Conservation (phyloP, 1,140 invertebrate genomes). For the Camponotus pennsylvanicus region DNA sequence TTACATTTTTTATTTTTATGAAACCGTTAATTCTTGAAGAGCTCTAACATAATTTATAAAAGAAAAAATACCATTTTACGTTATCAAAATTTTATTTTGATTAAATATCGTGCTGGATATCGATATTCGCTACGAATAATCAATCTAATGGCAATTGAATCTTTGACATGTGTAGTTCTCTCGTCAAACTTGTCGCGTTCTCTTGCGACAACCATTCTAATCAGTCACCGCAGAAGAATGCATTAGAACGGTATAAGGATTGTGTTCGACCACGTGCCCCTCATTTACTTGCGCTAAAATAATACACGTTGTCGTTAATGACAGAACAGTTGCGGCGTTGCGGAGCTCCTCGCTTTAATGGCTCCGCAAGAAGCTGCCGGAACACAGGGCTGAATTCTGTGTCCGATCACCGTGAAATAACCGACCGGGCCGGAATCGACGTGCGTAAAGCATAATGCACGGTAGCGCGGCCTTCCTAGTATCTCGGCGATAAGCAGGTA, state of each 20-base stretch:
- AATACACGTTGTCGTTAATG: conserved; percentile 49
- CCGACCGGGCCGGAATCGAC: conserved; percentile 49
- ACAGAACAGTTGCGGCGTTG: conserved; percentile 42
- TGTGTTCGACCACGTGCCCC: conserved; percentile 23
- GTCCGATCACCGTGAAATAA: conserved; percentile 69
- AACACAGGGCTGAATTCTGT: conserved; percentile 47
- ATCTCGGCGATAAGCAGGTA: conserved; percentile 56
- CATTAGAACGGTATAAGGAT: neutral
- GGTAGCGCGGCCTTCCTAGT: conserved; percentile 46
- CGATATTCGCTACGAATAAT: neutral
- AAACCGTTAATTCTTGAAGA: conserved; percentile 4
- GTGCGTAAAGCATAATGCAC: conserved; percentile 53
- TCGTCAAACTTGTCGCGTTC: neutral
- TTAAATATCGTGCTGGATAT: neutral
- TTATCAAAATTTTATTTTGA: neutral
- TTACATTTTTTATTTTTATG: neutral
- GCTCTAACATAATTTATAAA: neutral
- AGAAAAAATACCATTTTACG: neutral
- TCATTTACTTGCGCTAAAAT: conserved; percentile 54
- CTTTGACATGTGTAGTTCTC: neutral
- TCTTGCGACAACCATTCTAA: neutral
- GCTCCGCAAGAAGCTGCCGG: conserved; percentile 37
- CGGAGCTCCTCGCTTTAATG: conserved; percentile 56
- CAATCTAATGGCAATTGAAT: neutral
- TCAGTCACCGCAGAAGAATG: conserved; percentile 5